Base-by-base conservation (phyloP, 2,797 vertebrate species). In the Lutjanus argentimaculatus region DNA sequence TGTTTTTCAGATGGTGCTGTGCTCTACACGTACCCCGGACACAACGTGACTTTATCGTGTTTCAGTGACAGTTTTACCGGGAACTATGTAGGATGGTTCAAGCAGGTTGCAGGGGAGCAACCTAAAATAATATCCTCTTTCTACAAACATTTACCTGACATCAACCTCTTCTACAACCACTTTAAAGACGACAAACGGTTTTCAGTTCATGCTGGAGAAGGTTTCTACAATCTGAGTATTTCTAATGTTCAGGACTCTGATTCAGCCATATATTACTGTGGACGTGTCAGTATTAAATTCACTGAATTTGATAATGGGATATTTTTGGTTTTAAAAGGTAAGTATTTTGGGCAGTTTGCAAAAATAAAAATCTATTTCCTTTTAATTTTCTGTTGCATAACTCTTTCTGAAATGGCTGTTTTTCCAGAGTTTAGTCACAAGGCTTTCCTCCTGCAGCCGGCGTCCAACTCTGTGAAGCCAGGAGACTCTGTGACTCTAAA, bases 401-500 rank as follows among this genome's bases (percentile, higher is more conserved):
- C 0, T 0, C 25, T 46, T 25, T 84, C 30, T 66, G 13, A 55
- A 16, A 71, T 67, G 16, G 45, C 22, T 88, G 56, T 58, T 30
- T 64, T 64, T 79, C 48, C 58, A 88, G 84, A 82, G 15, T 19
- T 52, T 14, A 64, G 52, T 43, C 83, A 51, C 12, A 40, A 51
- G 17, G 72, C 69, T 76, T 72, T 82, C 43, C 69, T 85, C 46
- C 83, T 86, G 67, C 90, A 89, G 65, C 67, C 69, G 0, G 59
- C 17, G 5, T 82, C 74, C 0, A 17, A 58, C 22, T 68, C 77
- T 1, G 66, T 85, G 45, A 53, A 75, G n/a, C 46, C 21, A 6
- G 92, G 91, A 77, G 85, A 53, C 36, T 91, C 83, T 1, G 81
- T 88, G 19, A 86, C 75, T 69, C 85, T 93, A 76, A 82, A 57